phyloP scores from a whole-genome alignment of 2,888 invertebrate genomes.

The Xylophagus ater region DNA sequence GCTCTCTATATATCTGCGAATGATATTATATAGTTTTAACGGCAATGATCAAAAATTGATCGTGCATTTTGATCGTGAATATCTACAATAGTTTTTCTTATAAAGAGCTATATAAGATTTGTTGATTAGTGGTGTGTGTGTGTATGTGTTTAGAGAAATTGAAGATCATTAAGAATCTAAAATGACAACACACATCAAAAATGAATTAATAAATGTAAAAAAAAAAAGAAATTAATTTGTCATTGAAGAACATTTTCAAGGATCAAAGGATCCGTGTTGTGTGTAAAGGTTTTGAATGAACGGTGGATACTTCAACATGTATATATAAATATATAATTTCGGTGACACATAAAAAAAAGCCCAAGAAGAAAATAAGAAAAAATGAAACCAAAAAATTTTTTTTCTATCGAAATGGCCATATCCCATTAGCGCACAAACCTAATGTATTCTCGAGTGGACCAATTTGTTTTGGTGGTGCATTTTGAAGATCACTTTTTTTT shows the following conservation, averaged over 20 bases:
- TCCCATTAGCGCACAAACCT: constrained; percentile 19
- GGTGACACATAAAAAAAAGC: constrained; percentile 6
- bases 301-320: too few relatives aligned
- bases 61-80: neutral
- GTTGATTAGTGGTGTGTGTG: constrained; percentile 1
- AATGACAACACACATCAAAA: constrained; percentile 14
- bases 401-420: constrained; percentile 16
- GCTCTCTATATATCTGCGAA: neutral
- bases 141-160: constrained; percentile 1
- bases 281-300: constrained; percentile 3
- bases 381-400: constrained; percentile 6
- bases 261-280: constrained; percentile 24
- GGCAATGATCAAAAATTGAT: constrained; percentile 9
- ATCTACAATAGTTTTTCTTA: neutral
- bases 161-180: constrained; percentile 13
- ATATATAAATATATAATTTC: constrained; percentile 12
- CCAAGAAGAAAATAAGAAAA: neutral
- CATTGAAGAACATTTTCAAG: constrained; percentile 31
- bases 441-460: constrained; percentile 33
- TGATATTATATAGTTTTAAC: constrained; percentile 7
- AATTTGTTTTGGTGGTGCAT: constrained; percentile 27
- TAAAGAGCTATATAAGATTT: too few relatives aligned
- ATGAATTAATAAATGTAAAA: too few relatives aligned
- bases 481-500: too few relatives aligned
- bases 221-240: constrained; percentile 29